Conservation (phyloP, 2,797 vertebrate species). For the Sebastiscus tertius region DNA sequence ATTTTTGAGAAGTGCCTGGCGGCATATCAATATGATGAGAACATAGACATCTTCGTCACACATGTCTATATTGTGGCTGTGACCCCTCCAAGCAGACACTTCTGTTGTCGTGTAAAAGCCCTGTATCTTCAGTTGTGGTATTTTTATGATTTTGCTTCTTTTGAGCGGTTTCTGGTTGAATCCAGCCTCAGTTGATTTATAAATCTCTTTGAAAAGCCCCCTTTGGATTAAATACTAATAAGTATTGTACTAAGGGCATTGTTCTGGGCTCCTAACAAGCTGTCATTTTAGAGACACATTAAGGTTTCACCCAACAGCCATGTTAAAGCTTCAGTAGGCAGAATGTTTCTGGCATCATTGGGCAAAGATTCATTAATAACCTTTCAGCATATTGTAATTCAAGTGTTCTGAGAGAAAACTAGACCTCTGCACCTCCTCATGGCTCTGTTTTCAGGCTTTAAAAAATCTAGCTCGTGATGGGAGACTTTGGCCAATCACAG, state of each 20-base stretch:
- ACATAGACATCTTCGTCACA: slow-evolving; percentile 15
- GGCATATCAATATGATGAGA: neutral
- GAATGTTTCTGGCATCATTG: too few species aligned
- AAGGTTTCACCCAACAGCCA: neutral
- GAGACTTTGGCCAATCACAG: too few species aligned
- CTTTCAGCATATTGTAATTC: too few species aligned
- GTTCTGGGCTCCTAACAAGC: neutral
- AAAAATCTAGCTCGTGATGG: too few species aligned
- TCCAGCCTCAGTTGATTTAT: neutral
- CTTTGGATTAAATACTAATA: neutral
- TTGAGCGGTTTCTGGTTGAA: neutral
- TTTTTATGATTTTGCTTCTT: neutral
- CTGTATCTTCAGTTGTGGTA: too few species aligned
- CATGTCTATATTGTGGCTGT: slow-evolving; percentile 1
- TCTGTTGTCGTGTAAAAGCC: neutral
- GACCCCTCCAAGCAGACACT: neutral
- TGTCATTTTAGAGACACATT: neutral
- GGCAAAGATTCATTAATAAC: too few species aligned
- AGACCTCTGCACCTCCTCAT: too few species aligned
- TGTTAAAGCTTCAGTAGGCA: neutral
- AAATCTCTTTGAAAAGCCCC: neutral
- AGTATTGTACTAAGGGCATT: neutral
- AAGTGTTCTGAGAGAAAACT: too few species aligned
- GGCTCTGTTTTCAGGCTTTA: too few species aligned
- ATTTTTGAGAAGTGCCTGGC: neutral